Conservation (phyloP, 2,113 vertebrate species). For the Orthonyx spaldingii region DNA sequence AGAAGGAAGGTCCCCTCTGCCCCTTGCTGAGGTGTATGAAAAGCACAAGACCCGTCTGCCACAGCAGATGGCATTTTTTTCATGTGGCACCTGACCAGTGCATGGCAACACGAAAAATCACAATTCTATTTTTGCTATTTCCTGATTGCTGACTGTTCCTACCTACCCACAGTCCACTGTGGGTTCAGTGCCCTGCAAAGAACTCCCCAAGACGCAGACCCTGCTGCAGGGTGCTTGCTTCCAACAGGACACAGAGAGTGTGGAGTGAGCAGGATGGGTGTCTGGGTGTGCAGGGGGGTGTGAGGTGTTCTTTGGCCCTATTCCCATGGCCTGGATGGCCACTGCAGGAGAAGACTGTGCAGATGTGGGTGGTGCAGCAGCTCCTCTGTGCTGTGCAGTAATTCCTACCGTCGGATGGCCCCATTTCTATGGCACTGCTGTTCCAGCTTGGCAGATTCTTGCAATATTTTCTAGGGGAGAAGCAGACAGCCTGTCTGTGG, state of each 20-base stretch:
- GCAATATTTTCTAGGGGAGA: not conserved
- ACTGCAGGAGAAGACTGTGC: not conserved
- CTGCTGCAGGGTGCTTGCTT: not conserved
- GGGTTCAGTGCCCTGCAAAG: not conserved
- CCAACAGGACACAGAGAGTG: not conserved
- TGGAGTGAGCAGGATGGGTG: not conserved
- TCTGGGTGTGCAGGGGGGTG: not conserved
- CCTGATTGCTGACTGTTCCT: not conserved
- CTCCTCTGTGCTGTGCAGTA: not conserved
- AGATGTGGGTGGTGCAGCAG: not conserved
- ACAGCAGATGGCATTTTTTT: not conserved
- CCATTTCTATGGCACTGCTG: not conserved
- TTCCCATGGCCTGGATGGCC: not conserved
- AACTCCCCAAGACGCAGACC: not conserved
- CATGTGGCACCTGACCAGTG: not conserved
- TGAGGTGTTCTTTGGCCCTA: not conserved
- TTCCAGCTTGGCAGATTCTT: not conserved
- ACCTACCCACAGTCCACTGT: not conserved
- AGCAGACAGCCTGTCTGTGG: constrained; percentile 6
- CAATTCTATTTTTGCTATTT: not conserved
- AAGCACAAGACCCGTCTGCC: not conserved
- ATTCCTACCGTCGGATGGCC: not conserved
- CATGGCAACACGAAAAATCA: not conserved
- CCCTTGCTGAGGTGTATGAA: not conserved
- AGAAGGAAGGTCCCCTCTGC: not conserved